Percentiles rank a stretch among this genome's conserved stretches.
phyloP scores from a whole-genome alignment of 2,113 vertebrate species.

The Spermophilus dauricus region DNA sequence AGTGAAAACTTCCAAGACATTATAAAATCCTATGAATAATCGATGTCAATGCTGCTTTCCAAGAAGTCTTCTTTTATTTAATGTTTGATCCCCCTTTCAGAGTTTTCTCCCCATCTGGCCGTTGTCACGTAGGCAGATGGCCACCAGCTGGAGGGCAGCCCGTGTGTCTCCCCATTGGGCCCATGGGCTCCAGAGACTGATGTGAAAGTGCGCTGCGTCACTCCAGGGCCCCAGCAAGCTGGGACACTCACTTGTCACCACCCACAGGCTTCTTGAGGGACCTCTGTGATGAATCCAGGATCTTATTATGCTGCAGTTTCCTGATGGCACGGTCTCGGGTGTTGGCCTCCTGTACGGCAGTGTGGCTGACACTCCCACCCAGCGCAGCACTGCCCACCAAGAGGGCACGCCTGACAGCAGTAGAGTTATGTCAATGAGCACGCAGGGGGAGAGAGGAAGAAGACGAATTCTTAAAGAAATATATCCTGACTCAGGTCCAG shows the following conservation, averaged over 20 bases:
- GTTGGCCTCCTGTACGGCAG: background rate
- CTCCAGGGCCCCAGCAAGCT: slow-evolving; percentile 73
- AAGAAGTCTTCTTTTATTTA: slow-evolving; percentile 89
- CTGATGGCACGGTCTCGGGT: background rate
- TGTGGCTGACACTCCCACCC: background rate
- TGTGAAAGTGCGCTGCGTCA: slow-evolving; percentile 73
- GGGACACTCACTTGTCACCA: slow-evolving; percentile 81
- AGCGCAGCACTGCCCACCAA: background rate
- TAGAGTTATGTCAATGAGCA: background rate
- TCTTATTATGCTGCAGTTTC: slow-evolving; percentile 15
- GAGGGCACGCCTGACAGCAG: background rate
- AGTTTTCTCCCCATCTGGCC: slow-evolving; percentile 89
- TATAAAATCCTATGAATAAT: slow-evolving; percentile 86
- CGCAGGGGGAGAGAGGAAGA: too few relatives aligned
- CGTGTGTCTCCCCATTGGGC: slow-evolving; percentile 79
- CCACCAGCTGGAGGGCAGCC: slow-evolving; percentile 89
- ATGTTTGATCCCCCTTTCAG: slow-evolving; percentile 87
- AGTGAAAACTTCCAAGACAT: slow-evolving; percentile 86
- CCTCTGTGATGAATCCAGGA: slow-evolving; percentile 61
- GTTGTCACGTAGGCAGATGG: slow-evolving; percentile 91
- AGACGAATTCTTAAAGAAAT: background rate
- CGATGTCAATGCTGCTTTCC: slow-evolving; percentile 86
- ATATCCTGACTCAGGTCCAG: background rate
- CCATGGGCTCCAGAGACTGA: slow-evolving; percentile 79
- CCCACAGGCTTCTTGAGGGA: slow-evolving; percentile 53